Evolutionary conservation across 2,113 vertebrate genomes (phyloP).

Genomic region (Myiagra hebetior): DNA sequence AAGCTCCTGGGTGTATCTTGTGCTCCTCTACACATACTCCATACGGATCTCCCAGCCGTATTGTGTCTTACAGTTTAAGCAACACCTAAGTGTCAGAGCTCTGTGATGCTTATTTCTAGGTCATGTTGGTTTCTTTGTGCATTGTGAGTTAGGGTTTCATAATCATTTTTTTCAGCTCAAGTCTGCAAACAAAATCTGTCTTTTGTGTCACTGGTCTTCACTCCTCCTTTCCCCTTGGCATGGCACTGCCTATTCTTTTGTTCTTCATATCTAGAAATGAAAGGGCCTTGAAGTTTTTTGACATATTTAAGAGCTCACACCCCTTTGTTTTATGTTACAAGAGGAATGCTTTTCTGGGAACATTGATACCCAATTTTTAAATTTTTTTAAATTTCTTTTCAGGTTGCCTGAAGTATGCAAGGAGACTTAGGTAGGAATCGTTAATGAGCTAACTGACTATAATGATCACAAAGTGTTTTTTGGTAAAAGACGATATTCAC

Average conservation of each 20-base stretch:
- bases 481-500: neutral
- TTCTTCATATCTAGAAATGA: neutral
- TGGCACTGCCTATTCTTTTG: neutral
- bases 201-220: neutral
- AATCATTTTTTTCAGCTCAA: constrained; percentile 20
- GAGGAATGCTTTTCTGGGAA: neutral
- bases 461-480: neutral
- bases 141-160: neutral
- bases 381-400: neutral
- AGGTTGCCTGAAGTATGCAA: neutral
- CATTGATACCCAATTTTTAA: neutral
- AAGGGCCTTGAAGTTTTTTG: constrained; percentile 6
- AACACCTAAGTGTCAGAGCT: neutral
- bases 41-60: neutral
- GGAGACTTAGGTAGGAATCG: neutral
- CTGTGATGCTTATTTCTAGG: constrained; percentile 12
- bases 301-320: neutral
- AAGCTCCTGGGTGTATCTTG: neutral
- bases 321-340: neutral
- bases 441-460: neutral
- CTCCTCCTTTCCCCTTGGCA: neutral
- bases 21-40: neutral
- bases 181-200: constrained; percentile 36
- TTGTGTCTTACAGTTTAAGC: constrained; percentile 31
- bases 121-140: constrained; percentile 22